Evolutionary conservation across 37 sponge, comb jelly and placozoan genomes (phyloP), one percentile per base, ranked within the genome.

Genomic region (Bolinopsis microptera): DNA sequence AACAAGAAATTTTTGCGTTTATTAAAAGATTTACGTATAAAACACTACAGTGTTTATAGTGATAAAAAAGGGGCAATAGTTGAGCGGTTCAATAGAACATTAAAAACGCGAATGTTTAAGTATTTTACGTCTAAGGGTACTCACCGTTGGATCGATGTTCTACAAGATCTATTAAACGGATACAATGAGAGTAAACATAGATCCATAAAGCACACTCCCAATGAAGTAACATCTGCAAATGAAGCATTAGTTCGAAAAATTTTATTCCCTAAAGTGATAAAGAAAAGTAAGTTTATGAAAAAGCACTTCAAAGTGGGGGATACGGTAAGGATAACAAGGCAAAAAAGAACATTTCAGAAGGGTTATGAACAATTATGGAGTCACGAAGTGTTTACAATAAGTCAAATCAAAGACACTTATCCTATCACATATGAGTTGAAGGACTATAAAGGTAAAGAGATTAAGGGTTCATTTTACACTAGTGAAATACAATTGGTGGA

Each of bases 1-100:
- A 80, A 80, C 36, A 21, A 31, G 23, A 21, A 21, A 1, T 80
- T 80, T 23, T 38, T 36, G 1, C 5, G 36, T 35, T 33, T 80
- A 36, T 33, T 80, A 2, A 35, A 32, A 33, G 27, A 32, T 21
- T 22, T 24, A 5, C 13, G 27, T 5, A 35, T 80, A 13, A 35
- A 80, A 13, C 38, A 80, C 35, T 80, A 27, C 35, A 36, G 38
- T 36, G 83, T 80, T 2, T 80, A 32, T 3, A 36, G 38, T 32
- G 83, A 80, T 80, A 35, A 38, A 0, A 80, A 80, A 80, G 31
- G 83, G 31, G 83, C 83, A 2, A 80, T 80, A 36, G 83, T 80
- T 5, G 83, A 80, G 23, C 35, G 83, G 3, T 32, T 80, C 38
- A 80, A 80, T 23, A 80, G 83, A 33, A 80, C 83, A 9, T 31